Percentiles rank a stretch among this genome's conserved stretches.
Evolutionary conservation across 1,140 invertebrate species (phyloP).

Genomic region (Zaprionus vittiger): DNA sequence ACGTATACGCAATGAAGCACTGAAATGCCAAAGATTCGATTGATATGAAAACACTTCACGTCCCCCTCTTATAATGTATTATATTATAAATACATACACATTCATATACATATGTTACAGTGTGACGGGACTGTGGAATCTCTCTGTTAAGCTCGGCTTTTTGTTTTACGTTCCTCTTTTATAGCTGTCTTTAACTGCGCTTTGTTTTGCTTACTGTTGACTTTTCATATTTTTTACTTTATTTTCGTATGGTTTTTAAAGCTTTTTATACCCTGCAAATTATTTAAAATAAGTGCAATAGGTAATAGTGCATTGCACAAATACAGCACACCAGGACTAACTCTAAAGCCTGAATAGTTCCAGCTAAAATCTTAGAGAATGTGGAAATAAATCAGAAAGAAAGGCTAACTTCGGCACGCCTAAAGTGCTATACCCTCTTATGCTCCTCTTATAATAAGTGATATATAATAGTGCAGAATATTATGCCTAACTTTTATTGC

Average conservation of each 20-base stretch:
- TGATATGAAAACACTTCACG: not conserved
- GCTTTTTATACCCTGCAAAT: not conserved
- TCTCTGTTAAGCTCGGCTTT: not conserved
- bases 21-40: conserved; percentile 9
- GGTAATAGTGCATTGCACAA: not conserved
- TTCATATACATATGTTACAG: not conserved
- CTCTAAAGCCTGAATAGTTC: too few relatives aligned
- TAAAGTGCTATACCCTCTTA: too few relatives aligned
- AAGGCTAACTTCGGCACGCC: too few relatives aligned
- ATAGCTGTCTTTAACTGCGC: not conserved
- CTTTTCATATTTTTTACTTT: conserved; percentile 11
- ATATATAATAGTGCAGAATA: too few relatives aligned
- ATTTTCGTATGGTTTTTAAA: not conserved
- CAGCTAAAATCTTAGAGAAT: too few relatives aligned
- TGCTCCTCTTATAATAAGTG: too few relatives aligned
- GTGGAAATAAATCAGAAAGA: too few relatives aligned
- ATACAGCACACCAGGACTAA: too few relatives aligned
- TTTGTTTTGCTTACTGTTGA: conserved; percentile 25
- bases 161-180: conserved; percentile 4
- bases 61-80: not conserved
- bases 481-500: too few relatives aligned
- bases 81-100: not conserved
- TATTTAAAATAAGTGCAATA: not conserved
- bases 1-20: conserved; percentile 40
- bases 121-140: not conserved